These are phyloP conservation scores for Eptatretus burgeri DNA, from an alignment of 2,113 vertebrate genomes.

Conservation along the genomic window DNA sequence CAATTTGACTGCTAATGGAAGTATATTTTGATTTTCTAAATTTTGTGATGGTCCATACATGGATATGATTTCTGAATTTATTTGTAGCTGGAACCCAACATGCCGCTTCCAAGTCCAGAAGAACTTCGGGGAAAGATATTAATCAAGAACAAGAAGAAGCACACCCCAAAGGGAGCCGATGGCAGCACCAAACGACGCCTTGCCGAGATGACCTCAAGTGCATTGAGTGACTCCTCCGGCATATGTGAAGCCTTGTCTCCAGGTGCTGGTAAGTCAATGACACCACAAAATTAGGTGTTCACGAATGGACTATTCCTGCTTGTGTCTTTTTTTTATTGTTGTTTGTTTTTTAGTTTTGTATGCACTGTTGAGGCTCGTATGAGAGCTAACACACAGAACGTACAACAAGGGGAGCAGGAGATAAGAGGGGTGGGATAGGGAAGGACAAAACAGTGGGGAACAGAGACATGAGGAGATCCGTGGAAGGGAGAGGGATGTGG, in stretches of 20 bases:
- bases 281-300: no score
- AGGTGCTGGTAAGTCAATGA: conserved; percentile 28
- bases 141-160: conserved; percentile 87
- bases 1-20: not conserved
- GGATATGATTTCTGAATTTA: no score
- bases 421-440: no score
- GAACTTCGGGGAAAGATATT: conserved; percentile 88
- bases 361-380: no score
- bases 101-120: conserved; percentile 60
- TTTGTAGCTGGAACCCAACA: conserved; percentile 40
- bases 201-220: conserved; percentile 60
- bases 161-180: conserved; percentile 45
- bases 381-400: no score
- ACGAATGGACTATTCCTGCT: no score
- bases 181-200: conserved; percentile 68
- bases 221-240: conserved; percentile 60
- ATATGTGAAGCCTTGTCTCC: conserved; percentile 73
- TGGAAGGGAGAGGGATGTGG: no score
- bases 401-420: no score
- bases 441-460: no score
- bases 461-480: no score
- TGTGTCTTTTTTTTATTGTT: no score
- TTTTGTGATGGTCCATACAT: conserved; percentile 7
- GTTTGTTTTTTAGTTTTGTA: no score
- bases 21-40: conserved; percentile 8